Conservation (phyloP, 2,113 vertebrate genomes). For the Xenotilapia flavipinnis region DNA sequence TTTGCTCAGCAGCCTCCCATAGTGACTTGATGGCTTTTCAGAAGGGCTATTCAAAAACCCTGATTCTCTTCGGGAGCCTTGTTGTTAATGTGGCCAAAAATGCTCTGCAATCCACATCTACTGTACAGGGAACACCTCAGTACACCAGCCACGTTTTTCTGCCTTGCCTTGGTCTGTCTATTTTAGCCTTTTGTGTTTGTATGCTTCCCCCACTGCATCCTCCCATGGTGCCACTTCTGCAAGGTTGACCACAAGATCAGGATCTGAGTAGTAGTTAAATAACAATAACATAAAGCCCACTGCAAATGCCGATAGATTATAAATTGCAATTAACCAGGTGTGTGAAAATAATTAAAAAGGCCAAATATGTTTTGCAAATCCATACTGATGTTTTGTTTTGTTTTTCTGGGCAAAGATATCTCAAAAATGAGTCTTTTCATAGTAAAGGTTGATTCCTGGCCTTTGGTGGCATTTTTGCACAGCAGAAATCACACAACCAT, state of each 20-base stretch:
- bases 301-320: background rate
- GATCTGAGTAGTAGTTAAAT: background rate
- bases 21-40: background rate
- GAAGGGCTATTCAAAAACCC: background rate
- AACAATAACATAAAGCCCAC: background rate
- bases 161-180: background rate
- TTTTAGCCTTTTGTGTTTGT: background rate
- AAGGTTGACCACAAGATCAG: background rate
- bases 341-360: background rate
- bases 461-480: background rate
- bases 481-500: background rate
- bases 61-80: rapidly evolving
- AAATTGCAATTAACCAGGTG: background rate
- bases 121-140: background rate
- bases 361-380: background rate
- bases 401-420: background rate
- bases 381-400: background rate
- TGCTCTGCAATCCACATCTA: background rate
- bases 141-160: background rate
- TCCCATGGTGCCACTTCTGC: background rate
- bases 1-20: background rate
- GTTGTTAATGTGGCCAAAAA: background rate
- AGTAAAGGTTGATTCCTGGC: background rate
- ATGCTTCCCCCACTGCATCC: background rate
- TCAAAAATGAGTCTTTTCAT: background rate